Percentiles rank a stretch among this genome's conserved stretches.
phyloP scores from a whole-genome alignment of 2,888 invertebrate genomes.

The Leptopterna dolabrata region DNA sequence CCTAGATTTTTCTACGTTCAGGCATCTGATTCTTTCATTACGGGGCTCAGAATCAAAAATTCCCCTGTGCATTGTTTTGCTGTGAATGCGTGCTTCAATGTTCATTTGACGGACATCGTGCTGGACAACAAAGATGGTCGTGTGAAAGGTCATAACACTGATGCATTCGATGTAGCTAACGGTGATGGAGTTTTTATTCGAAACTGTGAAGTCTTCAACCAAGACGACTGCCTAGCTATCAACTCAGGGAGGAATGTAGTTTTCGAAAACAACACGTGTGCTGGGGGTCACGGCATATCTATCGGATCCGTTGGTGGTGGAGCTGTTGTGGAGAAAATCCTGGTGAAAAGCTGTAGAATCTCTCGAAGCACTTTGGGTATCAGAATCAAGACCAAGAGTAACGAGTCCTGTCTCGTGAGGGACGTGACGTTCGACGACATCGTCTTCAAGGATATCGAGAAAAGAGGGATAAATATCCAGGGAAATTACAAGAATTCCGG shows the following conservation, averaged over 20 bases:
- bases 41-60: not conserved
- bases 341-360: not conserved
- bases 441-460: not conserved
- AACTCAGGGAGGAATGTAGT: not conserved
- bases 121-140: not conserved
- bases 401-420: not conserved
- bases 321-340: not conserved
- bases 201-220: not conserved
- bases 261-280: not conserved
- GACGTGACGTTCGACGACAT: conserved; percentile 12
- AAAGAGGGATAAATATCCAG: not conserved
- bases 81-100: not conserved
- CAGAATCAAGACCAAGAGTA: not conserved
- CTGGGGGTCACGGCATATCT: conserved; percentile 13
- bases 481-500: conserved; percentile 33
- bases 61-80: not conserved
- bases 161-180: not conserved
- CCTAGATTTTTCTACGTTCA: not conserved
- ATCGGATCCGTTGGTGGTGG: not conserved
- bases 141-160: not conserved
- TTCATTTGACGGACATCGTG: not conserved
- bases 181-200: not conserved
- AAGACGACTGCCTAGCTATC: conserved; percentile 10
- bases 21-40: not conserved
- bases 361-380: not conserved